A percentile compares a stretch with the other conserved stretches of the same genome.
phyloP scores from a whole-genome alignment of 2,888 invertebrate genomes.

The Drosophila vallismaia region DNA sequence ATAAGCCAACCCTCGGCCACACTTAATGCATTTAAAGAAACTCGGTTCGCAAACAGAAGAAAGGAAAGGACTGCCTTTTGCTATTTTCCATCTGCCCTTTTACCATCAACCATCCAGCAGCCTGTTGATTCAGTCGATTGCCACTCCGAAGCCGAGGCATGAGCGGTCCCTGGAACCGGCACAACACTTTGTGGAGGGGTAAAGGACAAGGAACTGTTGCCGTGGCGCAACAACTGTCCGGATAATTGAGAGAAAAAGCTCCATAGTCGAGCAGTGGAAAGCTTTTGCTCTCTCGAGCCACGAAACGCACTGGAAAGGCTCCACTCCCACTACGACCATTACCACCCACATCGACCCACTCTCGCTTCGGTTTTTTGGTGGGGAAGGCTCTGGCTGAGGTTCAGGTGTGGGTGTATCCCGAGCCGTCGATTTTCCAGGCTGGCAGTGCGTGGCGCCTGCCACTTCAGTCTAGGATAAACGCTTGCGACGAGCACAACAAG shows the following conservation, averaged over 20 bases:
- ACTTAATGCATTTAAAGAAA: slow-evolving; percentile 73
- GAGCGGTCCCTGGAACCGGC: slow-evolving; percentile 37
- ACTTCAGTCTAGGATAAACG: slow-evolving; percentile 84
- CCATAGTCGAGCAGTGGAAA: slow-evolving; percentile 22
- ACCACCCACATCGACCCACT: slow-evolving; percentile 48
- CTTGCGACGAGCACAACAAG: slow-evolving; percentile 84
- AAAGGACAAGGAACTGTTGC: slow-evolving; percentile 65
- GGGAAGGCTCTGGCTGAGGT: slow-evolving; percentile 1
- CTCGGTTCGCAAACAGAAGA: slow-evolving; percentile 31
- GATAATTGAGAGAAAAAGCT: slow-evolving; percentile 71
- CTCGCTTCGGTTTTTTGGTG: slow-evolving; percentile 1
- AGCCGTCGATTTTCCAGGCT: slow-evolving; percentile 78
- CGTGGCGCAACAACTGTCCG: slow-evolving; percentile 70
- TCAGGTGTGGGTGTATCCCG: slow-evolving; percentile 59
- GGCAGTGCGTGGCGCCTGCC: slow-evolving; percentile 58
- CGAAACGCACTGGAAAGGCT: slow-evolving; percentile 52
- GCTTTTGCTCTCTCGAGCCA: slow-evolving; percentile 60
- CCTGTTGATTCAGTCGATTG: slow-evolving; percentile 78
- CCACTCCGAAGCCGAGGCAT: slow-evolving; percentile 35
- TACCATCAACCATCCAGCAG: slow-evolving; percentile 51
- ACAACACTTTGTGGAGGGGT: slow-evolving; percentile 25
- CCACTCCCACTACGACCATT: slow-evolving; percentile 25
- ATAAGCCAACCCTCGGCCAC: slow-evolving; percentile 30
- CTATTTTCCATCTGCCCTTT: slow-evolving; percentile 16
- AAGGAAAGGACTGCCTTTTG: slow-evolving; percentile 14